A percentile compares a stretch with the other conserved stretches of the same genome.
phyloP scores from a whole-genome alignment of 2,888 invertebrate species.

The Erebia ligea region DNA sequence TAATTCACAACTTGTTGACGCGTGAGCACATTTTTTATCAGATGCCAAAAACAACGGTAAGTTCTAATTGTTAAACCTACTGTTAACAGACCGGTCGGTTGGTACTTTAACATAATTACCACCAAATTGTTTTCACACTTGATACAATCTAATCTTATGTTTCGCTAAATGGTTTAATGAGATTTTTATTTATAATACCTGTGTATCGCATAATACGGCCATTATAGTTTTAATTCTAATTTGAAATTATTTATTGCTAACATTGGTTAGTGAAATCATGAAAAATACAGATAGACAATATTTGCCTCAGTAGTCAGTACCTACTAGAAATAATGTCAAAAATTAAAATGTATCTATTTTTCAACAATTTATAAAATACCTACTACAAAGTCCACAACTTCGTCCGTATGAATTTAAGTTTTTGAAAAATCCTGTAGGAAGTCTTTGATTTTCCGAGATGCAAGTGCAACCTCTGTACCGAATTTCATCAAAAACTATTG shows the following conservation, averaged over 20 bases:
- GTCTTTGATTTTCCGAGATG: too few relatives aligned
- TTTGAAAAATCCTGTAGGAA: too few relatives aligned
- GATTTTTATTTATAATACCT: constrained; percentile 17
- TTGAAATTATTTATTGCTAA: too few relatives aligned
- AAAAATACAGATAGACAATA: not conserved
- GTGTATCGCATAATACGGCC: constrained; percentile 13
- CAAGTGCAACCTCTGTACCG: too few relatives aligned
- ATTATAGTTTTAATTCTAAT: not conserved
- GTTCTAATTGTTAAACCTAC: constrained; percentile 27
- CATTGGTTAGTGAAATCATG: too few relatives aligned
- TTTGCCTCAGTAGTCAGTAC: not conserved
- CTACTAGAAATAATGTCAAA: too few relatives aligned
- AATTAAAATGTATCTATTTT: too few relatives aligned
- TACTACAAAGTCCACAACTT: not conserved
- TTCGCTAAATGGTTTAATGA: constrained; percentile 26
- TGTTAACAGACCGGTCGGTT: constrained; percentile 29
- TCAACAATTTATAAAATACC: not conserved
- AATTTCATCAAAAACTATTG: too few relatives aligned
- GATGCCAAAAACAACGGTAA: constrained; percentile 34
- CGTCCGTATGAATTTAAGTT: too few relatives aligned
- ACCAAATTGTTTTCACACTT: constrained; percentile 44
- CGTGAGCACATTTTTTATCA: constrained; percentile 30
- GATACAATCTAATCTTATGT: constrained; percentile 46
- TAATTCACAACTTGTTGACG: constrained; percentile 19
- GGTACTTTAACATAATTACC: constrained; percentile 41